Percentiles rank a stretch among this genome's conserved stretches.
These are phyloP conservation scores for Aphaenogaster ashmeadi DNA, from an alignment of 1,140 invertebrate species.

Conservation along the genomic window DNA sequence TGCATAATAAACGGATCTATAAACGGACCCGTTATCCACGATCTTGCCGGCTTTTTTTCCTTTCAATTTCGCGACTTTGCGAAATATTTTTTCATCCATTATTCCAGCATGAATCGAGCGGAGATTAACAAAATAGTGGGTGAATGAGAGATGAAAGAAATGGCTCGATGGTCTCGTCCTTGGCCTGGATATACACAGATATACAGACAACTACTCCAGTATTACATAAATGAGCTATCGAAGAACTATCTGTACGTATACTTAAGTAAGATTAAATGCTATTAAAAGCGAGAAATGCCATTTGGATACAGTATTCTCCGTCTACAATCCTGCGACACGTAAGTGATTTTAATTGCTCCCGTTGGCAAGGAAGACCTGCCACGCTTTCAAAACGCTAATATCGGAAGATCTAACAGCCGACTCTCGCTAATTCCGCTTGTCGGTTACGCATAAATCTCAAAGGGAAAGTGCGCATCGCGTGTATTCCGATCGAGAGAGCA, in stretches of 20 bases:
- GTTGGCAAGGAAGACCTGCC: neutral
- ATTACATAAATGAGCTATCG: slow-evolving; percentile 15
- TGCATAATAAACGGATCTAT: slow-evolving; percentile 8
- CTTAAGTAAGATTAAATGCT: slow-evolving; percentile 28
- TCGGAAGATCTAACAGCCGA: neutral
- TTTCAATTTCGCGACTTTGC: slow-evolving; percentile 12
- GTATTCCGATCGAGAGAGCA: neutral
- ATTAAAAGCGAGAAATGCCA: neutral
- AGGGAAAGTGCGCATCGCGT: neutral
- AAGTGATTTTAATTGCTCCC: neutral
- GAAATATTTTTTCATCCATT: neutral
- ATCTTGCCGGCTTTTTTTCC: slow-evolving; percentile 5
- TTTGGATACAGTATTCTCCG: neutral
- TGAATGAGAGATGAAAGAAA: neutral
- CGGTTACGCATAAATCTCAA: slow-evolving; percentile 19
- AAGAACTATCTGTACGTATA: neutral
- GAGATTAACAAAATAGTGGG: slow-evolving; percentile 51
- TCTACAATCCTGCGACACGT: neutral
- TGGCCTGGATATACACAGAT: slow-evolving; percentile 52
- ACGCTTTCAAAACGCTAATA: neutral
- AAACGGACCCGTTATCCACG: neutral
- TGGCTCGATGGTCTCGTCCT: slow-evolving; percentile 53
- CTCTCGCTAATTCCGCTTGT: neutral
- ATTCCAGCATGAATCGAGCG: slow-evolving; percentile 33
- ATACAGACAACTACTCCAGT: neutral